Base-by-base conservation (phyloP, 2,113 vertebrate species). In the Scartelaos histophorus region DNA sequence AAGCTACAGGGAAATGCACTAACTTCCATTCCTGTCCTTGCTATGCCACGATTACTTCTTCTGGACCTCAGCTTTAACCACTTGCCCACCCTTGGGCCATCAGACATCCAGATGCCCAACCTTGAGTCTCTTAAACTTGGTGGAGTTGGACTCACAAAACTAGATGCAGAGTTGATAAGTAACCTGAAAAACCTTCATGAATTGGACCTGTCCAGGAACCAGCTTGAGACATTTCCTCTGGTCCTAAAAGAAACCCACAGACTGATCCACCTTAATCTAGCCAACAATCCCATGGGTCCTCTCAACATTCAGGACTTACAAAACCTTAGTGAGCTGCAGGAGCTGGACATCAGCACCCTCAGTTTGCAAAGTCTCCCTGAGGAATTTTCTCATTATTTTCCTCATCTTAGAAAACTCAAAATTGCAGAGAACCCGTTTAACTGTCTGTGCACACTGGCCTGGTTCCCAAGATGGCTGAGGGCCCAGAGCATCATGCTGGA, bases 341-440 rank as follows among this genome's bases (percentile, higher is more conserved):
- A 98, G 69, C 87, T 99, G 76, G 96, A 99, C 82, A 93, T 99
- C 76, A 99, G 98, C 87, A 95, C 93, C 79, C 92, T 98, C 45
- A 97, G 94, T 85, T 92, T 99, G 75, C 95, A 94, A 77, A 93
- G 92, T 11, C 92, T 99, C 49, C 96, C 97, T 1, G 90, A 93
- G 5, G 95, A 94, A 67, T 95, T 99, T n/a, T 81, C 93, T 0
- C 3, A 91, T 56, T 92, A 95, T 58, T 94, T 97, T 25, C 95
- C 96, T 51, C 90, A 95, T 64, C 92, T 99, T 16, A 89, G 83
- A 54, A 93, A 91, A 0, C 35, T 99, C 67, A 93, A 91, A 0
- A 91, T 95, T 0, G 96, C 98, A 0, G 94, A 96, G 62, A 99
- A 99, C 85, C 98, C 97, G 67, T 99, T 99, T 87, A 98, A 99